Evolutionary conservation across 2,797 vertebrate species (phyloP).

Genomic region (Borostomias antarcticus): DNA sequence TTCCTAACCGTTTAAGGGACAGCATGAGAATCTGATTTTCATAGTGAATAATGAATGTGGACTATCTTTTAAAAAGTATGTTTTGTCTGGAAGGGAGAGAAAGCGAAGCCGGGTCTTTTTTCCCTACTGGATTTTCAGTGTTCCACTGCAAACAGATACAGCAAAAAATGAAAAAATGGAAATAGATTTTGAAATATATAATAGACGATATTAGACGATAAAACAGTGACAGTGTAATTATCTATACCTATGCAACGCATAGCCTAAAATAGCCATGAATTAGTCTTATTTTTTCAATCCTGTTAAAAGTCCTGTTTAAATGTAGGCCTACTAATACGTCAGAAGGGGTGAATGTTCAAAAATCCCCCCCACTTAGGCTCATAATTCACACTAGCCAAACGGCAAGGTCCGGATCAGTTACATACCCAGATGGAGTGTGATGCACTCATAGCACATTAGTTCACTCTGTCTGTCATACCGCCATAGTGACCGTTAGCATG

Average conservation of each 20-base stretch:
- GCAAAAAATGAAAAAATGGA: slow-evolving; percentile 12
- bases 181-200: slow-evolving; percentile 17
- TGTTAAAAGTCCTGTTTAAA: background rate
- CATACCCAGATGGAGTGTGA: slow-evolving; percentile 60
- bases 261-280: background rate
- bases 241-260: background rate
- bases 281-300: background rate
- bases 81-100: slow-evolving; percentile 69
- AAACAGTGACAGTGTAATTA: background rate
- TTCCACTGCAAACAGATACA: slow-evolving; percentile 36
- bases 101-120: slow-evolving; percentile 55
- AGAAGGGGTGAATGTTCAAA: slow-evolving; percentile 14
- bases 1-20: slow-evolving; percentile 85
- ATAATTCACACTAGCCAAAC: slow-evolving; percentile 29
- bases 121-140: slow-evolving; percentile 50
- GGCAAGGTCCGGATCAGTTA: slow-evolving; percentile 44
- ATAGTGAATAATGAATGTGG: slow-evolving; percentile 79
- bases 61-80: slow-evolving; percentile 65
- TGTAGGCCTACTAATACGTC: background rate
- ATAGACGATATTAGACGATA: background rate
- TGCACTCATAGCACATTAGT: slow-evolving; percentile 38
- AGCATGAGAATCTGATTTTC: slow-evolving; percentile 83
- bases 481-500: slow-evolving; percentile 51
- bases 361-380: slow-evolving; percentile 33
- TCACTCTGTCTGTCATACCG: slow-evolving; percentile 42